Conservation (phyloP, 1,140 invertebrate species). For the Pristionchus pacificus region DNA sequence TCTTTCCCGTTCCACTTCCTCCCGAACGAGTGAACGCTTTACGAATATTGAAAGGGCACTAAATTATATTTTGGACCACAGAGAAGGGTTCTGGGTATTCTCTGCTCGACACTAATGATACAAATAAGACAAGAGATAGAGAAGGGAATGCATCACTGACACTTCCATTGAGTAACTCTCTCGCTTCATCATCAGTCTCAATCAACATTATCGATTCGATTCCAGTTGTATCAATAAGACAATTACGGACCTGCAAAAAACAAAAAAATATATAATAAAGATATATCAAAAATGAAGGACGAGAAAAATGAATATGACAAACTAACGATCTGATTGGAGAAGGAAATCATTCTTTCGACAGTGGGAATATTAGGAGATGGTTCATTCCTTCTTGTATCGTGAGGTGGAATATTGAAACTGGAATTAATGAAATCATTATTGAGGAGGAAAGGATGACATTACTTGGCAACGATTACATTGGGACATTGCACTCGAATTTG, state of each 20-base stretch:
- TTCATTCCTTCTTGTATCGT: conserved; percentile 26
- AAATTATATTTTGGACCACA: conserved; percentile 18
- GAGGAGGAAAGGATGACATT: neutral
- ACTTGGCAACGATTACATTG: conserved; percentile 2
- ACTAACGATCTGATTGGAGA: conserved; percentile 26
- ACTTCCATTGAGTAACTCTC: conserved; percentile 36
- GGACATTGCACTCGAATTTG: conserved; percentile 4
- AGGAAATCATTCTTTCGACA: conserved; percentile 29
- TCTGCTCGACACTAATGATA: too few relatives aligned
- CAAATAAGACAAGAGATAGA: conserved; percentile 3
- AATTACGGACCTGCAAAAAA: conserved; percentile 17
- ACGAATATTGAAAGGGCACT: conserved; percentile 39
- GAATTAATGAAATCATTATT: neutral
- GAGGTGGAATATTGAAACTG: conserved; percentile 20
- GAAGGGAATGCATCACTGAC: conserved; percentile 14
- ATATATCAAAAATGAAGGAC: neutral
- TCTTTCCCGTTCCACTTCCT: conserved; percentile 3
- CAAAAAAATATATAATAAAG: neutral
- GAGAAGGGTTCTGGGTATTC: too few relatives aligned
- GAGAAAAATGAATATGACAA: conserved; percentile 1
- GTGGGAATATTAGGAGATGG: conserved; percentile 31
- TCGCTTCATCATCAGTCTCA: conserved; percentile 41
- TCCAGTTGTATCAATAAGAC: conserved; percentile 39
- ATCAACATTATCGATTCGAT: conserved; percentile 34
- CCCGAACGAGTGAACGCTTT: conserved; percentile 23